These are phyloP conservation scores for Liparis tanakae DNA, from an alignment of 2,797 vertebrate genomes.

Conservation along the genomic window DNA sequence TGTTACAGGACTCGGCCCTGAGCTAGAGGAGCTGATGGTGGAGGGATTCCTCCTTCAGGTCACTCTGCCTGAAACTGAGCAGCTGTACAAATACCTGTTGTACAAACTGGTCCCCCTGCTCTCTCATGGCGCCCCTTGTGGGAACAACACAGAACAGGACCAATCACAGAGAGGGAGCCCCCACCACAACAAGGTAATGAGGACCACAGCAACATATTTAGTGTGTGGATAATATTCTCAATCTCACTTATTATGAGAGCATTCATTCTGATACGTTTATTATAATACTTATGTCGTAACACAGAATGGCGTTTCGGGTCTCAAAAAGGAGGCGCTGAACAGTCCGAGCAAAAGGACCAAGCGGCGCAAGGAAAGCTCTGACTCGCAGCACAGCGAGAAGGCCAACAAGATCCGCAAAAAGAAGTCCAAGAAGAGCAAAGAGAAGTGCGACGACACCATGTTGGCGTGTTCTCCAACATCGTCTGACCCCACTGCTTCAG, in stretches of 20 bases:
- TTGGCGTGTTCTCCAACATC: slow-evolving; percentile 76
- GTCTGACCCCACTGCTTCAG: slow-evolving; percentile 88
- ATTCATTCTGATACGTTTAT: background rate
- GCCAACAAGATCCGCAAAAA: slow-evolving; percentile 90
- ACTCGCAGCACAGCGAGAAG: slow-evolving; percentile 76
- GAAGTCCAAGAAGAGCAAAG: slow-evolving; percentile 86
- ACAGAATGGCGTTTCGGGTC: slow-evolving; percentile 84
- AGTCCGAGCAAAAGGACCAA: slow-evolving; percentile 89
- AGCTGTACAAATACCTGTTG: slow-evolving; percentile 91
- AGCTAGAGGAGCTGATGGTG: slow-evolving; percentile 94
- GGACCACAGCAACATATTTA: background rate
- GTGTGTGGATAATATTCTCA: background rate
- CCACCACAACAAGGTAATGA: slow-evolving; percentile 69
- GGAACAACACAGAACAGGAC: slow-evolving; percentile 76
- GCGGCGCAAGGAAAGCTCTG: slow-evolving; percentile 86
- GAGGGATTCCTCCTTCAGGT: slow-evolving; percentile 97
- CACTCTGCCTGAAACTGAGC: slow-evolving; percentile 94
- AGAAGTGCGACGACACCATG: slow-evolving; percentile 82
- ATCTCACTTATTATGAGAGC: background rate
- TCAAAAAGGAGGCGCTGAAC: slow-evolving; percentile 81
- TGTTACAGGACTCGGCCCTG: slow-evolving; percentile 84
- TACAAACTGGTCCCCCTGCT: slow-evolving; percentile 80
- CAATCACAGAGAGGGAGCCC: slow-evolving; percentile 62
- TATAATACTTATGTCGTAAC: background rate
- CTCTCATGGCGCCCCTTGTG: slow-evolving; percentile 69